Conservation (phyloP, 1,140 invertebrate genomes). For the Temnothorax nylanderi region DNA sequence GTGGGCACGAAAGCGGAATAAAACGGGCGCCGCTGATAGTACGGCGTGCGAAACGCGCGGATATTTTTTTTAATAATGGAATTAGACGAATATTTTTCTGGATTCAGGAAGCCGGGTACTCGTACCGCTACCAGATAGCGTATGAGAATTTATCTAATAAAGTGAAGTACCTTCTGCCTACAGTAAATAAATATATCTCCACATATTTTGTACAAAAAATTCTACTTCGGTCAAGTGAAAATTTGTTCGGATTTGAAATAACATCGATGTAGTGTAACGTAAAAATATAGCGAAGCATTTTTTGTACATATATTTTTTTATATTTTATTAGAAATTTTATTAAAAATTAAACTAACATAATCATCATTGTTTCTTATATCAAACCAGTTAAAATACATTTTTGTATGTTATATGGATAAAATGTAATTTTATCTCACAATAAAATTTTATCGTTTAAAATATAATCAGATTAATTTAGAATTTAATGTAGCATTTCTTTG, state of each 20-base stretch:
- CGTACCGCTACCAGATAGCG: neutral
- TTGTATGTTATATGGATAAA: neutral
- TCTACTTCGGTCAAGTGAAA: neutral
- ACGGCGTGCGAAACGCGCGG: constrained; percentile 37
- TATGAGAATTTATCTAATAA: constrained; percentile 40
- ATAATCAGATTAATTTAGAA: constrained; percentile 26
- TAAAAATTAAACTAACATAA: neutral
- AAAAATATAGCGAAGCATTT: neutral
- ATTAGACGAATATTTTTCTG: constrained; percentile 31
- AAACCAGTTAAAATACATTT: neutral
- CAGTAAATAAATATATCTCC: neutral
- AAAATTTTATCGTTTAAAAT: neutral
- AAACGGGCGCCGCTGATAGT: constrained; percentile 61
- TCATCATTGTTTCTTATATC: neutral
- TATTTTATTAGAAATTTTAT: neutral
- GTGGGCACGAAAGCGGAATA: constrained; percentile 60
- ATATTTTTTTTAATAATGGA: constrained; percentile 52
- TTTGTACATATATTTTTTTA: neutral
- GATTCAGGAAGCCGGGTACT: neutral
- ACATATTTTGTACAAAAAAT: neutral
- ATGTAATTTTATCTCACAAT: neutral
- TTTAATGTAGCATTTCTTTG: neutral
- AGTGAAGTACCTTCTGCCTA: neutral
- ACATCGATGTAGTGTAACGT: neutral
- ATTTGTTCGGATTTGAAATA: neutral